Evolutionary conservation across 2,888 invertebrate species (phyloP).

Genomic region (Erannis defoliaria): DNA sequence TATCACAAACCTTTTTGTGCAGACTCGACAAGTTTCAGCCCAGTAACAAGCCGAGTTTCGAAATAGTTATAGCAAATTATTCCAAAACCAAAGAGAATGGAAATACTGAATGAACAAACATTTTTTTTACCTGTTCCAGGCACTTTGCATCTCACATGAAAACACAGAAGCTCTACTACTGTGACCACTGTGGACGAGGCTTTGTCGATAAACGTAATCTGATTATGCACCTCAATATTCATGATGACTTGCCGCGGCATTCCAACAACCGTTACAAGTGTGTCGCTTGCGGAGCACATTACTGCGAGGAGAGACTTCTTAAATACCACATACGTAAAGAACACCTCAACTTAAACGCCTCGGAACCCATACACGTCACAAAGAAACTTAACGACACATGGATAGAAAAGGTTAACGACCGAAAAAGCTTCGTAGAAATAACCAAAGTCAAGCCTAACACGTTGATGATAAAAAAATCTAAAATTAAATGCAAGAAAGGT

Average conservation of each 20-base stretch:
- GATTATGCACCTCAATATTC: slow-evolving; percentile 62
- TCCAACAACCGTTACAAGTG: slow-evolving; percentile 53
- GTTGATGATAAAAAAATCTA: slow-evolving; percentile 62
- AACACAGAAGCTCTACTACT: slow-evolving; percentile 51
- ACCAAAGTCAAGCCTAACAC: slow-evolving; percentile 70
- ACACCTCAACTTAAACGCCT: slow-evolving; percentile 61
- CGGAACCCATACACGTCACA: slow-evolving; percentile 44
- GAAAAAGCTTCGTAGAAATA: slow-evolving; percentile 65
- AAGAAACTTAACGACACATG: slow-evolving; percentile 70
- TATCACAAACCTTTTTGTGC: no score
- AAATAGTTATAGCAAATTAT: no score
- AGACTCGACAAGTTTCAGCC: no score
- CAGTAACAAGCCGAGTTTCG: no score
- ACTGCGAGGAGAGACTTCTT: slow-evolving; percentile 66
- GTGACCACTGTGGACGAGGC: slow-evolving; percentile 67
- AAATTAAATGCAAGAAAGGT: slow-evolving; percentile 41
- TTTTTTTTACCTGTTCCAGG: slow-evolving; percentile 26
- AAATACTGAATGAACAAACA: no score
- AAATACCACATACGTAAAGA: slow-evolving; percentile 65
- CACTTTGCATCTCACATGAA: slow-evolving; percentile 57
- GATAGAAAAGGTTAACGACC: slow-evolving; percentile 64
- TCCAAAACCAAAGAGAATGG: no score
- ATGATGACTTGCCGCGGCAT: slow-evolving; percentile 56
- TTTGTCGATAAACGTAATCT: slow-evolving; percentile 68
- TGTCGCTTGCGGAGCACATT: slow-evolving; percentile 60